Conservation (phyloP, 2,113 vertebrate genomes). For the Ursus arctos region DNA sequence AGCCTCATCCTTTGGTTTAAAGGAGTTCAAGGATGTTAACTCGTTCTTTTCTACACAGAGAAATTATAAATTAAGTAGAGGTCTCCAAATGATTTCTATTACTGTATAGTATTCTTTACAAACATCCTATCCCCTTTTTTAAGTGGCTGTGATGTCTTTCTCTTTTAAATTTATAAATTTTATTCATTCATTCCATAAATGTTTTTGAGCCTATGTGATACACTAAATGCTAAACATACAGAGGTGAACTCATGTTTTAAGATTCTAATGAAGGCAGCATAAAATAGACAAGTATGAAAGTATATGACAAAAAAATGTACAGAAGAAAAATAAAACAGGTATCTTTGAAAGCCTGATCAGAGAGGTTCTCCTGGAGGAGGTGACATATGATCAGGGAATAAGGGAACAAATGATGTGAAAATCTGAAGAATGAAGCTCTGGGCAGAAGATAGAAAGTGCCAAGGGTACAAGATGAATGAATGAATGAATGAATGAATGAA, state of each 20-base stretch:
- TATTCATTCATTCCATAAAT: background rate
- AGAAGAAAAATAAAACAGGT: background rate
- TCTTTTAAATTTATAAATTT: conserved; percentile 1
- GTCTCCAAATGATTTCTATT: background rate
- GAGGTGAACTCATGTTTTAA: background rate
- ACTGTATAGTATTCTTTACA: background rate
- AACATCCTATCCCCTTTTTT: background rate
- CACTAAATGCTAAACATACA: background rate
- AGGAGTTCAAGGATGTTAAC: conserved; percentile 1
- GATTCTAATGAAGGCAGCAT: background rate
- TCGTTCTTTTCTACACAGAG: background rate
- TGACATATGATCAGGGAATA: background rate
- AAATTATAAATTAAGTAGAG: background rate
- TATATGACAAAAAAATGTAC: background rate
- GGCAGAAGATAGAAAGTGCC: background rate
- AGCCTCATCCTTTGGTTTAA: background rate
- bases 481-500: background rate
- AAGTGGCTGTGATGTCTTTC: background rate
- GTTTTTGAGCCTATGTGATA: background rate
- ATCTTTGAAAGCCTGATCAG: background rate
- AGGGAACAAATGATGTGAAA: background rate
- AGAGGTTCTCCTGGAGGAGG: background rate
- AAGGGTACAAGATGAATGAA: background rate
- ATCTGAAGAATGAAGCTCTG: background rate
- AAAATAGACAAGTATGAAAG: background rate